Evolutionary conservation across 2,797 vertebrate genomes (phyloP).

Genomic region (Silurus lanzhouensis): DNA sequence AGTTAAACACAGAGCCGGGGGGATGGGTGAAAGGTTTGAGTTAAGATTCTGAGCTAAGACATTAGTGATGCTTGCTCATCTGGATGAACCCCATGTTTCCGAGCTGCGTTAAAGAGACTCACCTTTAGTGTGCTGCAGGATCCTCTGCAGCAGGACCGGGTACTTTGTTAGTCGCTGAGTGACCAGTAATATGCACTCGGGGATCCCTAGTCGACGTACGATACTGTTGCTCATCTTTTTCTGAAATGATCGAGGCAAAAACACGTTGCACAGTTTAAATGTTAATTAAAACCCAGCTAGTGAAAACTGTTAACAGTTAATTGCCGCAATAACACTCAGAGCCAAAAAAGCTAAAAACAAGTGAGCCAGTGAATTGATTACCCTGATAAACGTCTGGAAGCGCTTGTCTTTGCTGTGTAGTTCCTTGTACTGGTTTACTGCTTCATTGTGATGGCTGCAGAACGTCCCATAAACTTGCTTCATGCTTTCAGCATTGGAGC

Average conservation of each 20-base stretch:
- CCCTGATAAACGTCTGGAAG: slow-evolving; percentile 94
- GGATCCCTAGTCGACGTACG: slow-evolving; percentile 91
- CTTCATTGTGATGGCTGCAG: slow-evolving; percentile 94
- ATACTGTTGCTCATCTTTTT: slow-evolving; percentile 95
- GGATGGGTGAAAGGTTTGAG: slow-evolving; percentile 8
- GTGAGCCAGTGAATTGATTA: slow-evolving; percentile 57
- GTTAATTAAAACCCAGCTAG: background rate
- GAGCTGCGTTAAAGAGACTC: slow-evolving; percentile 36
- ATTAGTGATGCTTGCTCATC: background rate
- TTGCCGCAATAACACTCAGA: background rate
- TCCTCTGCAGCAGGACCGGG: slow-evolving; percentile 90
- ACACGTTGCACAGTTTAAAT: slow-evolving; percentile 14
- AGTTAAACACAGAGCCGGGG: slow-evolving; percentile 41
- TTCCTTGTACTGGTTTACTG: slow-evolving; percentile 93
- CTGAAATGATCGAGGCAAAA: slow-evolving; percentile 68
- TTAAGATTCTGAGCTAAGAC: background rate
- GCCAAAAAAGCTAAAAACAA: background rate
- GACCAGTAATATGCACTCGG: slow-evolving; percentile 94
- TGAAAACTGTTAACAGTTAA: background rate
- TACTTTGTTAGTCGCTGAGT: slow-evolving; percentile 99
- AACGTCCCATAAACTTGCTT: slow-evolving; percentile 92
- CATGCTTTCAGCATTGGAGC: slow-evolving; percentile 84
- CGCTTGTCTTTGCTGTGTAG: slow-evolving; percentile 90
- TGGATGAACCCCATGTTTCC: background rate
- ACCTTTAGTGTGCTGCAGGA: slow-evolving; percentile 94